Conservation (phyloP, 1,140 invertebrate species). For the Pteromalus puparum region DNA sequence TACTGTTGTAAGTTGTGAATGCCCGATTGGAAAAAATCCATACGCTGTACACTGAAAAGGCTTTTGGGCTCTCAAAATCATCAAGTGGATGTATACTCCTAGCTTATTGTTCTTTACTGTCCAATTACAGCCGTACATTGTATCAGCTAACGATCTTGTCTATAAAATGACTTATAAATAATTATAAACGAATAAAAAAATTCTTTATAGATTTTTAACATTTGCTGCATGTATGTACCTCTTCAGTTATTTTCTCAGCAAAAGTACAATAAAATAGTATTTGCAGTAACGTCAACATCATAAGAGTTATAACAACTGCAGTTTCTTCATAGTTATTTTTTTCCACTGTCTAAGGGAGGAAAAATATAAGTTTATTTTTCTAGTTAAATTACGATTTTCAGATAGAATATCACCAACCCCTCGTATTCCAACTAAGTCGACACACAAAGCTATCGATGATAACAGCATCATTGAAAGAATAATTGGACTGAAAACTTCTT, state of each 20-base stretch:
- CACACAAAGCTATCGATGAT: background rate
- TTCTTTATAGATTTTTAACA: background rate
- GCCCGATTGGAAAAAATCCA: conserved; percentile 13
- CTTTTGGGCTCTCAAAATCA: background rate
- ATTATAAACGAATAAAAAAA: background rate
- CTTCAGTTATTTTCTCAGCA: background rate
- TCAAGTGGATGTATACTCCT: background rate
- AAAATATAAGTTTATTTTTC: background rate
- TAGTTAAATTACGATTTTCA: background rate
- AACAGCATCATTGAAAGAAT: background rate
- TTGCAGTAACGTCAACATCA: background rate
- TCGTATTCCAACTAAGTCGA: background rate
- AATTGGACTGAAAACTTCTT: background rate
- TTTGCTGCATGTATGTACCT: background rate
- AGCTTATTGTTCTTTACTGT: background rate
- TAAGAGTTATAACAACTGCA: background rate
- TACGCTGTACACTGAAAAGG: conserved; percentile 10
- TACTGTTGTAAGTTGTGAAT: background rate
- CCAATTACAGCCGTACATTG: background rate
- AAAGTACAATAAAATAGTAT: background rate
- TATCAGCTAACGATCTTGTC: background rate
- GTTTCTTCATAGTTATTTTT: too few relatives aligned
- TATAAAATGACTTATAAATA: background rate
- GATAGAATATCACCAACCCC: background rate
- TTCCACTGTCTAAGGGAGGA: too few relatives aligned